Percentiles rank a stretch among this genome's conserved stretches.
phyloP scores from a whole-genome alignment of 2,888 invertebrate genomes.

The Bombylius major region DNA sequence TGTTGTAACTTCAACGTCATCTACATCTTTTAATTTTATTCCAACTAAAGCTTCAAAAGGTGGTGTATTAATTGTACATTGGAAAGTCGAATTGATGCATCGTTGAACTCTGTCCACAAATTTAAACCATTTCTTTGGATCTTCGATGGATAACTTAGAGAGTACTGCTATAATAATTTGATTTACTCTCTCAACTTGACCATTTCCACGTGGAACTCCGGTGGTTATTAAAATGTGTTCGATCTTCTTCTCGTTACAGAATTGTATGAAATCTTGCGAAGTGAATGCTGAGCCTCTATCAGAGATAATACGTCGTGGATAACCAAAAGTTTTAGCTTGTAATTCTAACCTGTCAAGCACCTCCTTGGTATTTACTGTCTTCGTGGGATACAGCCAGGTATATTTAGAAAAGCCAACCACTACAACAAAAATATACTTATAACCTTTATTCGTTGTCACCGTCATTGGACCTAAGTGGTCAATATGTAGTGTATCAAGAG shows the following conservation, averaged over 20 bases:
- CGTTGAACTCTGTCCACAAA: slow-evolving; percentile 4
- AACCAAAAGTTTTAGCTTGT: slow-evolving; percentile 24
- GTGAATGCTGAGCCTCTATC: slow-evolving; percentile 27
- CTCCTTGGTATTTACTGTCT: slow-evolving; percentile 18
- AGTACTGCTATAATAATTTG: slow-evolving; percentile 22
- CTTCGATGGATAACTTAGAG: slow-evolving; percentile 23
- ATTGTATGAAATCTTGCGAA: slow-evolving; percentile 22
- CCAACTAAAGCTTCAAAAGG: slow-evolving; percentile 6
- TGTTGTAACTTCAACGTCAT: neutral
- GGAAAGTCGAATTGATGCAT: slow-evolving; percentile 1
- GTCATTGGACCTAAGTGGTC: slow-evolving; percentile 26
- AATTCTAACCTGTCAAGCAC: slow-evolving; percentile 18
- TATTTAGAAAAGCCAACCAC: slow-evolving; percentile 26
- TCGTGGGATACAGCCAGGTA: slow-evolving; percentile 24
- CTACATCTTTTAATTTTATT: neutral
- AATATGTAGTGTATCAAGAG: slow-evolving; percentile 19
- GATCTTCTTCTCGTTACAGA: slow-evolving; percentile 23
- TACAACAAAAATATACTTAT: slow-evolving; percentile 24
- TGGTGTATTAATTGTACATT: neutral
- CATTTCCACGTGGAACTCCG: too few species aligned
- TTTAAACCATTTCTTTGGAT: slow-evolving; percentile 22
- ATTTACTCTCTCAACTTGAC: slow-evolving; percentile 24
- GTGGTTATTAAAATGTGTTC: slow-evolving; percentile 18
- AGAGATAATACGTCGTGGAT: slow-evolving; percentile 22
- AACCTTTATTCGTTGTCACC: slow-evolving; percentile 18